phyloP scores from a whole-genome alignment of 2,888 invertebrate genomes.

The Frankliniella fusca region DNA sequence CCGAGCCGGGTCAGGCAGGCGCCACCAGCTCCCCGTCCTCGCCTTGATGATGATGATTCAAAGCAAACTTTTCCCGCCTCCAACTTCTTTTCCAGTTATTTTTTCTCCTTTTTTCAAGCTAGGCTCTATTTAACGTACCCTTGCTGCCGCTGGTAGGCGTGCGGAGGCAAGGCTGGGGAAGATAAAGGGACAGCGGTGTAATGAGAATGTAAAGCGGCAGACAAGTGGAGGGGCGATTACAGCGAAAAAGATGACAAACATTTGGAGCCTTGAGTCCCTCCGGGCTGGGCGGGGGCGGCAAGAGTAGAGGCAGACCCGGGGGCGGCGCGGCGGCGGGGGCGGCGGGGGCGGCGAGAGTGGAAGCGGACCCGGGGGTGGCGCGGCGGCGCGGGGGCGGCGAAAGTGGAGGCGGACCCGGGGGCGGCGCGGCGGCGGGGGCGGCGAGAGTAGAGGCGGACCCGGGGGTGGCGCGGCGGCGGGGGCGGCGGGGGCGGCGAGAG shows the following conservation, averaged over 20 bases:
- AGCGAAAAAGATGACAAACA: constrained; percentile 25
- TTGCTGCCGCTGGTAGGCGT: no score
- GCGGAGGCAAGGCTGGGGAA: not conserved
- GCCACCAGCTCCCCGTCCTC: not conserved
- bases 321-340: no score
- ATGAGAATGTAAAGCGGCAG: constrained; percentile 21
- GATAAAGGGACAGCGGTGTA: constrained; percentile 11
- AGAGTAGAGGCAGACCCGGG: not conserved
- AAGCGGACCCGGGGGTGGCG: not conserved
- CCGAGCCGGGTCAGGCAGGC: not conserved
- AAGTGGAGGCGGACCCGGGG: not conserved
- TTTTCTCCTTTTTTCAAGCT: not conserved
- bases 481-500: no score
- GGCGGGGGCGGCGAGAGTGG: not conserved
- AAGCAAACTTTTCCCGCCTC: no score
- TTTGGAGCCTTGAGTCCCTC: not conserved
- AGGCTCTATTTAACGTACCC: no score
- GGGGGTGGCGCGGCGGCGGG: no score
- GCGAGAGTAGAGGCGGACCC: not conserved
- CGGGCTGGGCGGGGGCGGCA: not conserved
- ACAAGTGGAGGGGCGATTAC: constrained; percentile 25
- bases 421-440: no score
- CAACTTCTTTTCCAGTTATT: no score
- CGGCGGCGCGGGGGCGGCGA: no score
- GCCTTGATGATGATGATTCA: no score